A percentile compares a stretch with the other conserved stretches of the same genome.
These are phyloP conservation scores for Dynastes hyllus DNA, from an alignment of 2,888 invertebrate species.

Conservation along the genomic window DNA sequence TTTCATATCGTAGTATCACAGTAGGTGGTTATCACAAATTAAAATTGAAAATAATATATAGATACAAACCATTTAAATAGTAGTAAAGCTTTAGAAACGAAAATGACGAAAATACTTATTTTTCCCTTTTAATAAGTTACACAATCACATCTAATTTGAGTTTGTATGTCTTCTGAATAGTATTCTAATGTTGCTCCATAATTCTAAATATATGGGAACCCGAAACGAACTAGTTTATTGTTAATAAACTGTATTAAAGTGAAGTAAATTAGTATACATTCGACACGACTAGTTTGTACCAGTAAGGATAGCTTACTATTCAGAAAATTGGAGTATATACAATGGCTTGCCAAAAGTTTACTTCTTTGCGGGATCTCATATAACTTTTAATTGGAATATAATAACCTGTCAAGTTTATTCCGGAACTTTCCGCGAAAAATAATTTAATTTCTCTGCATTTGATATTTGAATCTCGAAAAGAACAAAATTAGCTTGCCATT, in stretches of 20 bases:
- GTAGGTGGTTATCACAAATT: constrained; percentile 7
- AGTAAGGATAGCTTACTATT: constrained; percentile 27
- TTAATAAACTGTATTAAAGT: constrained; percentile 12
- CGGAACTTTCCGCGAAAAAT: not conserved
- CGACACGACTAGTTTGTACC: constrained; percentile 8
- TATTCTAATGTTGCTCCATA: not conserved
- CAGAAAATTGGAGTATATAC: constrained; percentile 23
- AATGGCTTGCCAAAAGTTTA: constrained; percentile 14
- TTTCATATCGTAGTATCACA: not conserved
- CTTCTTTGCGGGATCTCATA: not conserved
- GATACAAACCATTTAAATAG: constrained; percentile 5
- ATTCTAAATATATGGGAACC: not conserved
- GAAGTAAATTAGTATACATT: constrained; percentile 13
- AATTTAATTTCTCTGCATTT: not conserved
- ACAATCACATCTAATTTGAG: not conserved
- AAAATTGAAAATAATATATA: constrained; percentile 1
- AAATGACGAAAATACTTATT: not conserved
- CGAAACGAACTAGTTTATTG: not conserved
- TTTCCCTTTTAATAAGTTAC: not conserved
- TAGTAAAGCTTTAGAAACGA: not conserved
- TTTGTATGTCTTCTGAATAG: constrained; percentile 33
- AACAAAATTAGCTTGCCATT: too few species aligned
- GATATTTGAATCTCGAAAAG: too few species aligned
- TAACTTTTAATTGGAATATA: constrained; percentile 1
- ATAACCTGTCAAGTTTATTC: not conserved